Conservation (phyloP, 2,888 invertebrate genomes). For the Corbicula japonica region DNA sequence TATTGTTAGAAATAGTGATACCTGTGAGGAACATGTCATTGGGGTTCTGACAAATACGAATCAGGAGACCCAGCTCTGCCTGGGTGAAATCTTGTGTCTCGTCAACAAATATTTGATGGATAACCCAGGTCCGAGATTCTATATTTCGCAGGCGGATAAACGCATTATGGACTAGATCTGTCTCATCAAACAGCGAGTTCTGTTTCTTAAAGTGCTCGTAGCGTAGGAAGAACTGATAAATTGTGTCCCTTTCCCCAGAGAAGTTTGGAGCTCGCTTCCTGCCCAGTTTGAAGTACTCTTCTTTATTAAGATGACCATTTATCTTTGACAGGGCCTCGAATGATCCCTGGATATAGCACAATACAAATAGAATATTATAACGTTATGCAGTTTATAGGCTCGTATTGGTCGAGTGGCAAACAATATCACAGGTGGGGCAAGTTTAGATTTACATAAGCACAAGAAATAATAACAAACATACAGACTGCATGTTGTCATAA, state of each 20-base stretch:
- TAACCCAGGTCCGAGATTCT: constrained; percentile 58
- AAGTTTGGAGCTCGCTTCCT: constrained; percentile 78
- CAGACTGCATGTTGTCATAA: too few relatives aligned
- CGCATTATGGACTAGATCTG: constrained; percentile 73
- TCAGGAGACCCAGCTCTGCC: constrained; percentile 80
- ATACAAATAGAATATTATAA: too few relatives aligned
- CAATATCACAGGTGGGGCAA: too few relatives aligned
- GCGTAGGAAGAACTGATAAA: constrained; percentile 70
- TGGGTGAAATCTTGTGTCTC: constrained; percentile 84
- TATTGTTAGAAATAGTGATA: constrained; percentile 7
- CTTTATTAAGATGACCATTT: constrained; percentile 64
- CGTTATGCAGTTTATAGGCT: too few relatives aligned
- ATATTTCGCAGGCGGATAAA: constrained; percentile 58
- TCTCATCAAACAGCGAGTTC: constrained; percentile 75
- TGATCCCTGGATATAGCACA: constrained; percentile 76
- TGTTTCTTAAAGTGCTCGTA: constrained; percentile 73
- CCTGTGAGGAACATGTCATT: constrained; percentile 82
- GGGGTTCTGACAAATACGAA: constrained; percentile 80
- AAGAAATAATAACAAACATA: too few relatives aligned
- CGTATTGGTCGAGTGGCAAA: too few relatives aligned
- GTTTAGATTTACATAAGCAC: too few relatives aligned
- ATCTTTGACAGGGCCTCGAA: constrained; percentile 74
- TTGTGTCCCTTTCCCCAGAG: constrained; percentile 69
- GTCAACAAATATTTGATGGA: constrained; percentile 82
- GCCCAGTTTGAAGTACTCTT: constrained; percentile 75